These are phyloP conservation scores for Panagrolaimus sp. DNA, from an alignment of 1,140 invertebrate genomes.

Conservation along the genomic window DNA sequence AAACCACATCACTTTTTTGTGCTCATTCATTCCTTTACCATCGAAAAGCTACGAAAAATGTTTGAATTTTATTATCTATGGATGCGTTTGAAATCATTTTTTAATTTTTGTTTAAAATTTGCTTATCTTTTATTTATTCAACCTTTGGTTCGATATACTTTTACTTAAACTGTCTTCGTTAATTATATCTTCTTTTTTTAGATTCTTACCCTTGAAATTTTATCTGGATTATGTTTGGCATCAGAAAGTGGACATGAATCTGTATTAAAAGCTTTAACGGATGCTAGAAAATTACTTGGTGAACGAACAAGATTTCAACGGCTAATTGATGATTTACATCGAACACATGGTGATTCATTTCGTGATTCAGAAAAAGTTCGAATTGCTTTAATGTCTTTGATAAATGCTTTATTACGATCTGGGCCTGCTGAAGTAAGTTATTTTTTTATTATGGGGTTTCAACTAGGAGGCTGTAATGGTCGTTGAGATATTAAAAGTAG, in stretches of 20 bases:
- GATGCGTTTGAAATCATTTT: neutral
- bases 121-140: neutral
- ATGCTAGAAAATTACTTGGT: slow-evolving; percentile 44
- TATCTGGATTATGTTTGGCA: slow-evolving; percentile 51
- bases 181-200: slow-evolving; percentile 27
- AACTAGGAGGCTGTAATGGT: too few species aligned
- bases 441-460: too few species aligned
- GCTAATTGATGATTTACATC: slow-evolving; percentile 85
- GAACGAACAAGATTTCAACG: slow-evolving; percentile 64
- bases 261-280: slow-evolving; percentile 49
- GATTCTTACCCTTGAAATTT: slow-evolving; percentile 53
- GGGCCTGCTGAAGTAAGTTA: slow-evolving; percentile 74
- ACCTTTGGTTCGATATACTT: neutral
- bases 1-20: too few species aligned
- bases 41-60: neutral
- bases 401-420: slow-evolving; percentile 92
- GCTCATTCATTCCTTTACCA: neutral
- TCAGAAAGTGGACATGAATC: slow-evolving; percentile 48
- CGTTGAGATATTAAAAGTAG: too few species aligned
- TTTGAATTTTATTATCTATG: neutral
- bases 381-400: slow-evolving; percentile 94
- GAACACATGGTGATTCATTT: slow-evolving; percentile 64
- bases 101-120: neutral
- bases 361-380: slow-evolving; percentile 60
- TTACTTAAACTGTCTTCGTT: neutral